Evolutionary conservation across 2,797 vertebrate species (phyloP).

Genomic region (Bucorvus abyssinicus): DNA sequence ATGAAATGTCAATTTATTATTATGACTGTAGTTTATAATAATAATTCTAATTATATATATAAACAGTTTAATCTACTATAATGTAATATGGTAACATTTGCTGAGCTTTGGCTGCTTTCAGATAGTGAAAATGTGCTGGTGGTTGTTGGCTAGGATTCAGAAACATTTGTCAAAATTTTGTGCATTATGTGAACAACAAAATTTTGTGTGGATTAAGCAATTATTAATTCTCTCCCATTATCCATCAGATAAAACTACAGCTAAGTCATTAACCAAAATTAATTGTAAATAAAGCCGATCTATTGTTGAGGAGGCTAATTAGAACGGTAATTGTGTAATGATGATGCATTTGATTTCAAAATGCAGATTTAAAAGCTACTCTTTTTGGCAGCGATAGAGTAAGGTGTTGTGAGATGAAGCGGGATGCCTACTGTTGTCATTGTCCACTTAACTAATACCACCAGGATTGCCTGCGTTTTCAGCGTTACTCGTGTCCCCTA

Average conservation of each 20-base stretch:
- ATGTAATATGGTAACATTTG: slow-evolving; percentile 53
- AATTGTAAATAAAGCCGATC: slow-evolving; percentile 69
- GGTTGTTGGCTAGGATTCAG: slow-evolving; percentile 51
- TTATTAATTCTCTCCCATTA: slow-evolving; percentile 68
- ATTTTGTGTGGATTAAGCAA: slow-evolving; percentile 58
- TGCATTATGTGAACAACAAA: slow-evolving; percentile 45
- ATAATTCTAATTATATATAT: slow-evolving; percentile 54
- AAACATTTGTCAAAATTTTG: slow-evolving; percentile 59
- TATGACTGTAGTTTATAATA: slow-evolving; percentile 45
- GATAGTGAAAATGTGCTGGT: slow-evolving; percentile 56
- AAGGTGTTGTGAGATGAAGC: slow-evolving; percentile 1
- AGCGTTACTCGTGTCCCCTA: not conserved
- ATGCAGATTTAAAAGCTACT: slow-evolving; percentile 30
- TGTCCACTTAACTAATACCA: slow-evolving; percentile 5
- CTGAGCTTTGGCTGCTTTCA: slow-evolving; percentile 63
- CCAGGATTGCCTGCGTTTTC: not conserved
- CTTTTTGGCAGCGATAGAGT: not conserved
- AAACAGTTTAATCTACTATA: slow-evolving; percentile 57
- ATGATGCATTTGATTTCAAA: slow-evolving; percentile 37
- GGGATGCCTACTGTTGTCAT: not conserved
- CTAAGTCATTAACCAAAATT: slow-evolving; percentile 73
- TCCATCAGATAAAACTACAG: slow-evolving; percentile 66
- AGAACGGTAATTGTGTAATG: slow-evolving; percentile 47
- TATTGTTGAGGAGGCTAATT: slow-evolving; percentile 62
- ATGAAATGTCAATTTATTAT: not conserved